phyloP scores from a whole-genome alignment of 2,113 vertebrate species.

The Pollimyrus isidori region DNA sequence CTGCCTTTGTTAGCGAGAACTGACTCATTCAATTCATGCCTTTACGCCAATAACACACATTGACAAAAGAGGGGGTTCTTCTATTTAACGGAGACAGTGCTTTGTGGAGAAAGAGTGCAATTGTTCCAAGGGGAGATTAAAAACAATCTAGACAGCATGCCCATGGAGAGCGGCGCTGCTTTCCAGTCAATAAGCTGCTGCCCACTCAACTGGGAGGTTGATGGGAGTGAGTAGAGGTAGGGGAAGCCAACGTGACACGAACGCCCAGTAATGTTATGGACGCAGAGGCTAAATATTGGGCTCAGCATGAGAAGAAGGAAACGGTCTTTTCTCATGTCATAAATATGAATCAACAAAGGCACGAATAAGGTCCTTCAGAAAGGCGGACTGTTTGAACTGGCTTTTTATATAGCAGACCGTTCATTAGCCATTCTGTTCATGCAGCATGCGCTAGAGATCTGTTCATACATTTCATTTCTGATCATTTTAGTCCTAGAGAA shows the following conservation, averaged over 20 bases:
- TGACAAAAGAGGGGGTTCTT: neutral
- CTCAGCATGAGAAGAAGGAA: neutral
- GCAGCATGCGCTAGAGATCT: too few species aligned
- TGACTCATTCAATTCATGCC: constrained; percentile 21
- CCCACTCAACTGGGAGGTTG: neutral
- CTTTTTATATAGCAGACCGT: neutral
- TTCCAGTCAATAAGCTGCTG: constrained; percentile 1
- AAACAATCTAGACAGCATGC: constrained; percentile 7
- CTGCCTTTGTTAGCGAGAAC: constrained; percentile 41
- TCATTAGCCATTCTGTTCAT: neutral
- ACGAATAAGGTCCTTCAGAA: neutral
- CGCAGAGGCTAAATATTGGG: neutral
- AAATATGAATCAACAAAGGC: neutral
- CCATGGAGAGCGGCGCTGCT: neutral
- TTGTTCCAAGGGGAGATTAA: constrained; percentile 21
- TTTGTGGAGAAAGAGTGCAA: constrained; percentile 14
- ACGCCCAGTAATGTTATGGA: neutral
- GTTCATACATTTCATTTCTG: neutral
- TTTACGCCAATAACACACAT: constrained; percentile 29
- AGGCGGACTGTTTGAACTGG: neutral
- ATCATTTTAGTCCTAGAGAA: neutral
- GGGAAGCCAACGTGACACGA: neutral
- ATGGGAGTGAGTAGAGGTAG: too few species aligned
- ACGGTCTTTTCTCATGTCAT: neutral
- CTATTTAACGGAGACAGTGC: constrained; percentile 11